These are phyloP conservation scores for Poecilobothrus nobilitatus DNA, from an alignment of 2,888 invertebrate species.

Conservation along the genomic window DNA sequence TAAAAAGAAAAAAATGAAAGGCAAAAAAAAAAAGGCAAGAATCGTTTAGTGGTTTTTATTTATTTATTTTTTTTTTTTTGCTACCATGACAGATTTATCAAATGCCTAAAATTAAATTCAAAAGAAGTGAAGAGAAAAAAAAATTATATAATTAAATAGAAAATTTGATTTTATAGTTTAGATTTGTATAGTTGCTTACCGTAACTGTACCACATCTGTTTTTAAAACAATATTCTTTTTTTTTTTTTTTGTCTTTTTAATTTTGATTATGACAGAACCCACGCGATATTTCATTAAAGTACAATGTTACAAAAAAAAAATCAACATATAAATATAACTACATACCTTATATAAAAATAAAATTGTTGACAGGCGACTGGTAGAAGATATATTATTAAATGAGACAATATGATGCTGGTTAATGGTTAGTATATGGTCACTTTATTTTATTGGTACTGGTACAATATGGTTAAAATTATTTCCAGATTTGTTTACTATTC, in stretches of 20 bases:
- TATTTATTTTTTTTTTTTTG: not conserved
- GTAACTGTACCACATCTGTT: not conserved
- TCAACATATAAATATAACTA: not conserved
- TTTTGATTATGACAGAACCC: not conserved
- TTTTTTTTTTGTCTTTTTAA: not conserved
- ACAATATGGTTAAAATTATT: no score
- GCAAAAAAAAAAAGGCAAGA: not conserved
- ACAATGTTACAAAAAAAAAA: not conserved
- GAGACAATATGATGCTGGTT: not conserved
- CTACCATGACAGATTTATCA: slow-evolving; percentile 1
- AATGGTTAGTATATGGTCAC: not conserved
- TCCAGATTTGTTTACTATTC: no score
- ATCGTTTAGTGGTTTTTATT: not conserved
- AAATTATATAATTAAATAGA: not conserved
- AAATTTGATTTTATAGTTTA: not conserved
- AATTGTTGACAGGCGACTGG: not conserved
- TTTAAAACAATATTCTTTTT: no score
- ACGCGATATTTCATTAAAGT: not conserved
- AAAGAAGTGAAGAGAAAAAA: not conserved
- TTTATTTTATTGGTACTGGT: no score
- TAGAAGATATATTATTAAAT: not conserved
- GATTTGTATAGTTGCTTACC: not conserved
- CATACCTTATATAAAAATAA: no score
- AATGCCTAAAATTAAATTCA: not conserved
- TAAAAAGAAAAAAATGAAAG: no score